Conservation (phyloP, 2,113 vertebrate species). For the Sylvia atricapilla region DNA sequence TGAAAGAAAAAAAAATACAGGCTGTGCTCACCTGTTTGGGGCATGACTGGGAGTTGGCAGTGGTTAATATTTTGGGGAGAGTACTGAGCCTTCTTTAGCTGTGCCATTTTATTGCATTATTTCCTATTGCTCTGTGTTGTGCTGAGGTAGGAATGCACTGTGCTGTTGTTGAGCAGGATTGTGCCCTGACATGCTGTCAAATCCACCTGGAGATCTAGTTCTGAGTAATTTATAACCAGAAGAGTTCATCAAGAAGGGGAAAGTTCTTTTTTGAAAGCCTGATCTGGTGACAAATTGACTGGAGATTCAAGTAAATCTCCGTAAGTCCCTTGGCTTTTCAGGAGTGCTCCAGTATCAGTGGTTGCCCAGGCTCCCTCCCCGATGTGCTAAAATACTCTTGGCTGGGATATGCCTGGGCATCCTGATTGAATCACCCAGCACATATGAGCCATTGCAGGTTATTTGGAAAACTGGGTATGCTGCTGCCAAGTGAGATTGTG, state of each 20-base stretch:
- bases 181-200: background rate
- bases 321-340: background rate
- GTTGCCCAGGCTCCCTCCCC: rapidly evolving
- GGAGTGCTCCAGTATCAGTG: background rate
- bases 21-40: background rate
- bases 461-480: background rate
- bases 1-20: background rate
- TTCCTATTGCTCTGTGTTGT: background rate
- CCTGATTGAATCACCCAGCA: background rate
- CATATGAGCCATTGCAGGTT: background rate
- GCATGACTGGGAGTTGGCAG: background rate
- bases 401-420: background rate
- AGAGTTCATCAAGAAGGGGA: background rate
- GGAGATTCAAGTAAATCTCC: background rate
- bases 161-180: background rate
- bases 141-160: background rate
- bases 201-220: background rate
- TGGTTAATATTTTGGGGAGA: background rate
- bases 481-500: background rate
- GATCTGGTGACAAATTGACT: background rate
- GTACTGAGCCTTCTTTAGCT: background rate
- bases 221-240: background rate
- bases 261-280: background rate
- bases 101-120: background rate
- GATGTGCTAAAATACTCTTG: background rate